phyloP scores from a whole-genome alignment of 2,888 invertebrate genomes.

The Parascotia fuliginaria region DNA sequence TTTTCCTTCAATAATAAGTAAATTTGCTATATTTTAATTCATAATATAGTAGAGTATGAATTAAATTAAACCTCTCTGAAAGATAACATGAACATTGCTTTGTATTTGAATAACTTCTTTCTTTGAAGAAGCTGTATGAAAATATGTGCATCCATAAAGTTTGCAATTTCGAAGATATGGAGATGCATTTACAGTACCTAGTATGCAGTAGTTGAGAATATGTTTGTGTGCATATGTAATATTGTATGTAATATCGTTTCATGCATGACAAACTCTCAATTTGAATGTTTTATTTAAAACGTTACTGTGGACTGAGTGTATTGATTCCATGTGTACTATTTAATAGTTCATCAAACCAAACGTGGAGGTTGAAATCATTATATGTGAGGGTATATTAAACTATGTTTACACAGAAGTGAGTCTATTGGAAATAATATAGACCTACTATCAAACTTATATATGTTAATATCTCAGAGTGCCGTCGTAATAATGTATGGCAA shows the following conservation, averaged over 20 bases:
- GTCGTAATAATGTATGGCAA: too few relatives aligned
- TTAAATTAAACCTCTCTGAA: neutral
- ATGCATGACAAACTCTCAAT: conserved; percentile 18
- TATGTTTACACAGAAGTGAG: neutral
- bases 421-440: too few relatives aligned
- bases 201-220: neutral
- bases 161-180: conserved; percentile 5
- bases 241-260: conserved; percentile 2
- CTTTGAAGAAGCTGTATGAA: neutral
- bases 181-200: neutral
- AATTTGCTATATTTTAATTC: too few relatives aligned
- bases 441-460: too few relatives aligned
- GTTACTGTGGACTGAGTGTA: conserved; percentile 1
- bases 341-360: neutral
- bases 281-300: conserved; percentile 13
- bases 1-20: too few relatives aligned
- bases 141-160: conserved; percentile 4
- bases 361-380: neutral
- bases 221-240: neutral
- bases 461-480: too few relatives aligned
- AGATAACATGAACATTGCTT: neutral
- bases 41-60: too few relatives aligned
- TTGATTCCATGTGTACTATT: too few relatives aligned
- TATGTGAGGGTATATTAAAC: neutral
- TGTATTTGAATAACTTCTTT: conserved; percentile 12